A percentile compares a stretch with the other conserved stretches of the same genome.
Evolutionary conservation across 2,888 invertebrate genomes (phyloP).

Genomic region (Drepanosiphum platanoidis): DNA sequence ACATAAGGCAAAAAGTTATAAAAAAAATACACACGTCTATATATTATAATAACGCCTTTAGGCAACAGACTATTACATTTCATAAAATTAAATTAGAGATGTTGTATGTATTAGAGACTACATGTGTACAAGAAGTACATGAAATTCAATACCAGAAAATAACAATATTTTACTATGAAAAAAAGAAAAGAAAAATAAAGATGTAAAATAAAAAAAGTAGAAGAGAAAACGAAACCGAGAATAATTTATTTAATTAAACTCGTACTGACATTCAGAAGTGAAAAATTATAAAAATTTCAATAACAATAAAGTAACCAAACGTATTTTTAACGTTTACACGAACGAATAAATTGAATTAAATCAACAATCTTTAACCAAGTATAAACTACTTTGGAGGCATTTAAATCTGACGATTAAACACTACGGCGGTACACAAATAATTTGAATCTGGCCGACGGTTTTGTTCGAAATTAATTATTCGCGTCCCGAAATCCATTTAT

Average conservation of each 20-base stretch:
- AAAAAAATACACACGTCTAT: not conserved
- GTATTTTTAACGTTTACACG: not conserved
- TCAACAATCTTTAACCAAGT: not conserved
- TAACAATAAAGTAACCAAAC: not conserved
- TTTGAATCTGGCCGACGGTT: not conserved
- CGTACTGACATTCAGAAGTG: not conserved
- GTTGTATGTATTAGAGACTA: not conserved
- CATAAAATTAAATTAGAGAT: conserved; percentile 42
- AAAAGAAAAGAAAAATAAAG: not conserved
- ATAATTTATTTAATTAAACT: not conserved
- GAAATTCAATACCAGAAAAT: not conserved
- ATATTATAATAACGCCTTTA: conserved; percentile 24
- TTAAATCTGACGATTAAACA: not conserved
- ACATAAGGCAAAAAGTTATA: conserved; percentile 16
- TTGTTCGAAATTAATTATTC: not conserved
- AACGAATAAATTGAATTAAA: not conserved
- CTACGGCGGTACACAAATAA: not conserved
- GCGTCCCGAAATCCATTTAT: conserved; percentile 1
- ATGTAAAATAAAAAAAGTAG: not conserved
- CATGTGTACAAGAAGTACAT: conserved; percentile 5
- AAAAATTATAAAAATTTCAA: not conserved
- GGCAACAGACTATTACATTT: conserved; percentile 41
- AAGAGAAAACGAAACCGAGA: not conserved
- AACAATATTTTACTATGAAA: not conserved
- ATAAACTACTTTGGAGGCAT: not conserved